Evolutionary conservation across 2,888 invertebrate genomes (phyloP).

Genomic region (Agriopis leucophaearia): DNA sequence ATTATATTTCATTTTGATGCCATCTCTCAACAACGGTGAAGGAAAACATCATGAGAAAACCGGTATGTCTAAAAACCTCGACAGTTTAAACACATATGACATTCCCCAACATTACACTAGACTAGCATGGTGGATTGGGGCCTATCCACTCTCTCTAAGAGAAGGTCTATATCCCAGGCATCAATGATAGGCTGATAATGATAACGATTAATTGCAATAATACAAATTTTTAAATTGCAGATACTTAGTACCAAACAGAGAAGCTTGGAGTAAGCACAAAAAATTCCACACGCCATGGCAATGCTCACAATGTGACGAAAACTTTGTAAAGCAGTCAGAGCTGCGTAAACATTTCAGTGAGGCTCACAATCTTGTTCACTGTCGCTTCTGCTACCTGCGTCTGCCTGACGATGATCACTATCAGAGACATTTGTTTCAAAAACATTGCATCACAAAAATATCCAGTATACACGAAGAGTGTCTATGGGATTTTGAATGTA

Average conservation of each 20-base stretch:
- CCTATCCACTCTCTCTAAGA: no score
- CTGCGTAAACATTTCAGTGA: constrained; percentile 69
- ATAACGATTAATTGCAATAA: background rate
- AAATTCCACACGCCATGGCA: constrained; percentile 79
- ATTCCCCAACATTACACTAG: no score
- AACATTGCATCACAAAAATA: constrained; percentile 73
- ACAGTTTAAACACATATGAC: no score
- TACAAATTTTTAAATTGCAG: constrained; percentile 58
- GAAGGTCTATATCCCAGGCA: no score
- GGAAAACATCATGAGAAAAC: no score
- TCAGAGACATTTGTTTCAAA: constrained; percentile 72
- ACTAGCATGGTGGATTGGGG: no score
- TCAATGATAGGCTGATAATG: no score
- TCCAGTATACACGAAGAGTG: constrained; percentile 63
- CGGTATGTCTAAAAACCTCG: no score
- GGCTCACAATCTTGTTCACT: constrained; percentile 75
- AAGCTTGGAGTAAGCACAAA: constrained; percentile 71
- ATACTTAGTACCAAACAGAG: constrained; percentile 77
- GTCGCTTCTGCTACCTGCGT: constrained; percentile 77
- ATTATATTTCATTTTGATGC: no score
- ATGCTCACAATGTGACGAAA: constrained; percentile 77
- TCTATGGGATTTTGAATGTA: constrained; percentile 73
- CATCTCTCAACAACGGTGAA: no score
- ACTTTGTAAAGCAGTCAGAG: constrained; percentile 65
- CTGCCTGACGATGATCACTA: constrained; percentile 73